Evolutionary conservation across 2,888 invertebrate species (phyloP).

Genomic region (Hoplodrina ambigua): DNA sequence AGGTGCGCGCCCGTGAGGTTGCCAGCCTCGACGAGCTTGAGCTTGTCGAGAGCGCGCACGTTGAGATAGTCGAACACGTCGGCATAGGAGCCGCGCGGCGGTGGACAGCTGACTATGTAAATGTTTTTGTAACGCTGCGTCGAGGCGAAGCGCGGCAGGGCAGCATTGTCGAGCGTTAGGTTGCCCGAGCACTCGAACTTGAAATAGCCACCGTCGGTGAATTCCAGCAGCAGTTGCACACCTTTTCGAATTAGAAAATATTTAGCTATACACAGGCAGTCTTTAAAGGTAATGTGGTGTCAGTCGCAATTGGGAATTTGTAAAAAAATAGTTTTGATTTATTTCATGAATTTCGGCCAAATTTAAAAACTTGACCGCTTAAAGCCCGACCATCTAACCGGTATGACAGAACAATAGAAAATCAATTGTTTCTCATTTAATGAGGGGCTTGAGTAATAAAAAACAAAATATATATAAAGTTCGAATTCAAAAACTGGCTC

Average conservation of each 20-base stretch:
- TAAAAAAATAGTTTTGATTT: too few species aligned
- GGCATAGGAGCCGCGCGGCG: constrained; percentile 43
- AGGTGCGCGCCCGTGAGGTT: constrained; percentile 41
- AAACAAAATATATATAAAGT: too few species aligned
- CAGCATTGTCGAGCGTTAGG: constrained; percentile 50
- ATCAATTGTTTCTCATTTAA: too few species aligned
- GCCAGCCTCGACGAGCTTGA: constrained; percentile 19
- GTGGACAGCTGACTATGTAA: constrained; percentile 25
- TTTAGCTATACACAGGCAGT: background rate
- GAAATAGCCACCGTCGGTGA: constrained; percentile 44
- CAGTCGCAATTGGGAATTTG: too few species aligned
- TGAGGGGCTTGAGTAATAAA: too few species aligned
- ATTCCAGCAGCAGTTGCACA: constrained; percentile 28
- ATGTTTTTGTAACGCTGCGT: constrained; percentile 33
- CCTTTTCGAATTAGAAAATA: constrained; percentile 25
- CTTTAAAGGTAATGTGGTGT: background rate
- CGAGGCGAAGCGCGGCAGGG: constrained; percentile 48
- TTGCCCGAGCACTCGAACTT: constrained; percentile 29
- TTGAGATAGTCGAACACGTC: constrained; percentile 28
- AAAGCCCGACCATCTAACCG: too few species aligned
- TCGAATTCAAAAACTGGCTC: too few species aligned
- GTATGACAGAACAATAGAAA: too few species aligned
- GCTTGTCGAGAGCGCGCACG: constrained; percentile 32
- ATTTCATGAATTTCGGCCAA: too few species aligned
- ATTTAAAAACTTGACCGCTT: too few species aligned